phyloP scores from a whole-genome alignment of 2,888 invertebrate genomes.

The Trachelus stipa region DNA sequence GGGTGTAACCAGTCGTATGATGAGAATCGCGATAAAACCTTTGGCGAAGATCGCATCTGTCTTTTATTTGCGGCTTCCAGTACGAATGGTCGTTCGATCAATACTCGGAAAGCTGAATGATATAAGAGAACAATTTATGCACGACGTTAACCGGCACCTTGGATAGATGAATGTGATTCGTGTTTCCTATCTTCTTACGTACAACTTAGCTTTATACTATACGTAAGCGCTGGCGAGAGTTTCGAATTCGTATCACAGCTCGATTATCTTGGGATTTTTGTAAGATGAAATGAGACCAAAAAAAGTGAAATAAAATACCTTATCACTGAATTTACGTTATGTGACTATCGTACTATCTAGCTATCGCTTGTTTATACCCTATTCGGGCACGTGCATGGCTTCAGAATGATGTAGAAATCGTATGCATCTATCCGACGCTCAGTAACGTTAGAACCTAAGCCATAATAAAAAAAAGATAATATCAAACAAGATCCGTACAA shows the following conservation, averaged over 20 bases:
- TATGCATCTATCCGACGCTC: background rate
- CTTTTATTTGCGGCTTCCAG: conserved; percentile 3
- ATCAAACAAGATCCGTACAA: no score
- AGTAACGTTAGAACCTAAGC: no score
- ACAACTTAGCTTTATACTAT: background rate
- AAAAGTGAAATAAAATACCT: background rate
- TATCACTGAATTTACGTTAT: background rate
- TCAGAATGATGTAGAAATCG: background rate
- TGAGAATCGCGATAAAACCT: conserved; percentile 23
- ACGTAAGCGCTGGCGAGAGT: background rate
- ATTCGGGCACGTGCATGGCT: background rate
- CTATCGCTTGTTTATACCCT: background rate
- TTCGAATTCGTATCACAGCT: background rate
- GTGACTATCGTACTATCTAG: background rate
- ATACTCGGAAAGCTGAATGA: background rate
- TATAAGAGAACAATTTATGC: background rate
- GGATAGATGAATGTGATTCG: background rate
- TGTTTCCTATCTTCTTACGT: background rate
- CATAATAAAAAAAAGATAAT: no score
- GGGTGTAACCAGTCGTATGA: conserved; percentile 20
- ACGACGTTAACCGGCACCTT: background rate
- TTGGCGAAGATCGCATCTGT: conserved; percentile 19
- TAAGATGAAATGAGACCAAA: background rate
- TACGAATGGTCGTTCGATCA: background rate
- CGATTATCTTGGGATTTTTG: background rate